Evolutionary conservation across 2,888 invertebrate species (phyloP), one percentile per base, ranked within the genome.

Genomic region (Alloplasta piceator): DNA sequence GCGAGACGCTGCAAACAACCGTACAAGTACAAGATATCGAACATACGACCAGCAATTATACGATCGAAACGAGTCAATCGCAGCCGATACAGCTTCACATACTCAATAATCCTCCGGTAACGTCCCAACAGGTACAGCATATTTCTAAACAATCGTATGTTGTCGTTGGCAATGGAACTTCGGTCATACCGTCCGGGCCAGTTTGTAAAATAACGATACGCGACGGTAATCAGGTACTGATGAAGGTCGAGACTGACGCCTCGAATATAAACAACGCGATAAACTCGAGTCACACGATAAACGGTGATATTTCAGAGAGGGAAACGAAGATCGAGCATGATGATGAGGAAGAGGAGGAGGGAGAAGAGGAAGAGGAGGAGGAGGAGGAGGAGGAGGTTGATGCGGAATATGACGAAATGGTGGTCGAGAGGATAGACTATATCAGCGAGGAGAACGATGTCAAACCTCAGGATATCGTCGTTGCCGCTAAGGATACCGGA

Each of bases 141-240:
- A 85, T 81, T 67, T 81, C 67, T 68, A 88, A 88, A 64, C 86
- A 87, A 74, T 86, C 89, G 3, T 88, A 85, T 55, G 87, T 88
- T n/a, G 87, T 89, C 26, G 87, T 93, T 0, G 67, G 81, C 85
- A 39, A 86, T 86, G 43, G 86, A 85, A 52, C 80, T 9, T 75
- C 80, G n/a, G 63, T 83, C 46, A 55, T 80, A 36, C 87, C 87
- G 4, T 89, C 91, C 66, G 88, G 86, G 38, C 92, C 92, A 6
- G 90, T 92, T 86, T 94, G 94, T 87, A 96, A 96, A 93, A 94
- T 96, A 85, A 94, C 95, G 46, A 93, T 96, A 78, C 95, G 95
- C 89, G 96, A 96, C 92, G 96, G 95, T 12, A 96, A 96, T 92
- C 95, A 96, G 91, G 93, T 95, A 61, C 92, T 96, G 87, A 94